phyloP scores from a whole-genome alignment of 2,888 invertebrate genomes.

The Calephelis perditalis region DNA sequence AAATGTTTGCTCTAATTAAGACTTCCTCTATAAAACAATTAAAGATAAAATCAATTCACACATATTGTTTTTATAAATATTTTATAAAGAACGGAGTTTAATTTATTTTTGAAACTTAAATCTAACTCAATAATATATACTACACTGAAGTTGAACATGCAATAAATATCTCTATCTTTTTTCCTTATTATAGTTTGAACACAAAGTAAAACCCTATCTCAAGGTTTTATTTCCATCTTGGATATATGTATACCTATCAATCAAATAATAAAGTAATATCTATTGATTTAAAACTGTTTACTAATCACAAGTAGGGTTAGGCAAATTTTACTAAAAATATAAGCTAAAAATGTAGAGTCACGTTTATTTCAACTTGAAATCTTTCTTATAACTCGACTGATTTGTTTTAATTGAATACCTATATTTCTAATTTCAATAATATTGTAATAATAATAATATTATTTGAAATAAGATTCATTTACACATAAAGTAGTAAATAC shows the following conservation, averaged over 20 bases:
- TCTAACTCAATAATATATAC: not conserved
- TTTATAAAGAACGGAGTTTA: not conserved
- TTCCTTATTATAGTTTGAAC: not conserved
- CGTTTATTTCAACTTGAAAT: not conserved
- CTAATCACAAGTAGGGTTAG: not conserved
- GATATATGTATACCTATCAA: not conserved
- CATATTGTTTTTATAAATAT: not conserved
- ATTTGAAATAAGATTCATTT: too few relatives aligned
- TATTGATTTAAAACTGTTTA: not conserved
- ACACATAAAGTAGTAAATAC: too few relatives aligned
- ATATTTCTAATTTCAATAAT: too few relatives aligned
- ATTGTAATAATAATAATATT: too few relatives aligned
- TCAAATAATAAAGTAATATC: not conserved
- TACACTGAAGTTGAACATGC: not conserved
- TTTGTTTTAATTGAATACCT: too few relatives aligned
- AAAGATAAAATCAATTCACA: too few relatives aligned
- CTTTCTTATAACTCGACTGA: too few relatives aligned
- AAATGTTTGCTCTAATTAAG: too few relatives aligned
- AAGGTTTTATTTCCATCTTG: not conserved
- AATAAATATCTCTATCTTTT: constrained; percentile 1
- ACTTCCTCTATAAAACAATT: too few relatives aligned
- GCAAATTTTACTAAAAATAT: not conserved
- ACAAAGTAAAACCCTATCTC: not conserved
- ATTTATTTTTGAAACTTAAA: not conserved
- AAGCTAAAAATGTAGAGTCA: not conserved